phyloP scores from a whole-genome alignment of 2,888 invertebrate species.

The Acrobasis suavella region DNA sequence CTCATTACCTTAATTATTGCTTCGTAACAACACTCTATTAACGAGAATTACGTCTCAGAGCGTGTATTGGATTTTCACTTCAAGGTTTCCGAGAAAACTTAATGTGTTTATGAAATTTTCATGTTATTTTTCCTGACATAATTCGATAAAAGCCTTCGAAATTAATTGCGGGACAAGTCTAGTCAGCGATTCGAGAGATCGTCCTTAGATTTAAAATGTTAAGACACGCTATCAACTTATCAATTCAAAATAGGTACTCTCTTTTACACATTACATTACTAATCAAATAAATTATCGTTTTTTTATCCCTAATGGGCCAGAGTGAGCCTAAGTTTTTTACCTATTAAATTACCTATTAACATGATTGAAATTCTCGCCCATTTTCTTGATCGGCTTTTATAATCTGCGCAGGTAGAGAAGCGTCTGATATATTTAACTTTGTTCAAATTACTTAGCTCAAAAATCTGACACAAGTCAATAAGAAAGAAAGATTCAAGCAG shows the following conservation, averaged over 20 bases:
- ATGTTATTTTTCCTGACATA: neutral
- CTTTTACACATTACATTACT: too few relatives aligned
- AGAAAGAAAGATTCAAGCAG: neutral
- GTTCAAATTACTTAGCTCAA: too few relatives aligned
- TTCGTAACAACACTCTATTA: neutral
- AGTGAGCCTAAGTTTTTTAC: too few relatives aligned
- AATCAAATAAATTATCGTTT: too few relatives aligned
- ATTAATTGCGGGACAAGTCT: conserved; percentile 7
- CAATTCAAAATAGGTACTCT: neutral
- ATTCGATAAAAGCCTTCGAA: neutral
- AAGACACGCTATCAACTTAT: neutral
- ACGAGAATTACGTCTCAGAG: neutral
- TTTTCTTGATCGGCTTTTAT: too few relatives aligned
- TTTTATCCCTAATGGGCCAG: too few relatives aligned
- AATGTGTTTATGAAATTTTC: neutral
- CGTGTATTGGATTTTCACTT: neutral
- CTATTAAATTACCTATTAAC: too few relatives aligned
- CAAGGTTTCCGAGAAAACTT: neutral
- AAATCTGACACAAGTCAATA: too few relatives aligned
- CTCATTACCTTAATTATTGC: neutral
- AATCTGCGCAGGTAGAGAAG: too few relatives aligned
- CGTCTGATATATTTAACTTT: too few relatives aligned
- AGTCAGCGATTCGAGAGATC: conserved; percentile 4
- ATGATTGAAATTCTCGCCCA: too few relatives aligned
- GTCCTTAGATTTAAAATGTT: neutral